Percentiles rank a stretch among this genome's conserved stretches.
Evolutionary conservation across 2,113 vertebrate species (phyloP).

Genomic region (Peromyscus maniculatus): DNA sequence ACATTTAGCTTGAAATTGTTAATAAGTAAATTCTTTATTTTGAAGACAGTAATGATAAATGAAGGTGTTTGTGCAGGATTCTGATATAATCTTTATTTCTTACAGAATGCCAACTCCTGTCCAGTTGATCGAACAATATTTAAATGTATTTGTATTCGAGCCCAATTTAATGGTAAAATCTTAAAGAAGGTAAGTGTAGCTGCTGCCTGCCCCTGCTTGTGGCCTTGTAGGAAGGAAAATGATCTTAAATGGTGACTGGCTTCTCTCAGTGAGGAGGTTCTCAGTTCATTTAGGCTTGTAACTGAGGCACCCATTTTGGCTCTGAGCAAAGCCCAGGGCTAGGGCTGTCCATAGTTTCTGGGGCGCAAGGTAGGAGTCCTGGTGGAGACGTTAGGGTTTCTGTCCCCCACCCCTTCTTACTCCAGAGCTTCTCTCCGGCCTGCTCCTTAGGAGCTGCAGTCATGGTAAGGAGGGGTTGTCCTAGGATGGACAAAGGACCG

Average conservation of each 20-base stretch:
- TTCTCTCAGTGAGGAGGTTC: background rate
- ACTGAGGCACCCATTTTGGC: rapidly evolving
- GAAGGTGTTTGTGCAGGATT: background rate
- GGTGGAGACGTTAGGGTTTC: too few relatives aligned
- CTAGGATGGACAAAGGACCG: background rate
- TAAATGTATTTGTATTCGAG: conserved; percentile 93
- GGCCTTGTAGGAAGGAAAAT: background rate
- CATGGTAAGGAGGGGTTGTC: background rate
- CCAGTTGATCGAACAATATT: conserved; percentile 96
- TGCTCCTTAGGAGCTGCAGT: background rate
- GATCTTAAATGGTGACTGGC: background rate
- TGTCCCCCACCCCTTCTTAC: rapidly evolving
- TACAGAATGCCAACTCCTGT: conserved; percentile 97
- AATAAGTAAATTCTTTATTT: background rate
- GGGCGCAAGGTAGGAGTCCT: too few relatives aligned
- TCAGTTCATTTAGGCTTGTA: rapidly evolving
- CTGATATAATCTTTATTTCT: background rate
- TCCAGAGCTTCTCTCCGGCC: background rate
- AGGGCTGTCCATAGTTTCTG: rapidly evolving
- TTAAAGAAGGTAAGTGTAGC: conserved; percentile 91
- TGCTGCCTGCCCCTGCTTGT: background rate
- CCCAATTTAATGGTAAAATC: conserved; percentile 92
- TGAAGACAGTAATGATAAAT: background rate
- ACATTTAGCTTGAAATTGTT: background rate
- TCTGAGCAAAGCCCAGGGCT: rapidly evolving